A percentile compares a stretch with the other conserved stretches of the same genome.
Evolutionary conservation across 1,140 invertebrate species (phyloP).

Genomic region (Brachionus plicatilis): DNA sequence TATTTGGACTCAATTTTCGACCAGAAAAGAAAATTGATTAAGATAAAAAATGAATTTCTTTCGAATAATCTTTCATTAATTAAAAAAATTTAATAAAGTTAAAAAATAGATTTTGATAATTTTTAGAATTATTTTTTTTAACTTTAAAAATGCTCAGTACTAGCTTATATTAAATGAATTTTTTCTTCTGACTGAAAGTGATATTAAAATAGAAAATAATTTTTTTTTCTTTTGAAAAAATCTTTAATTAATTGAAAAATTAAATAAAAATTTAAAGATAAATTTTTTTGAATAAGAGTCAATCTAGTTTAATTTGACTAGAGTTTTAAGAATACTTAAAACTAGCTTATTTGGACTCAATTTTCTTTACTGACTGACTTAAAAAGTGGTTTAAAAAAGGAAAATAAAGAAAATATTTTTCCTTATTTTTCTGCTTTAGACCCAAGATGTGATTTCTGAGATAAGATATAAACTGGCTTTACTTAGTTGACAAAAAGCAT

Average conservation of each 20-base stretch:
- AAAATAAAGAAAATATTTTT: not conserved
- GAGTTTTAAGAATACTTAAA: not conserved
- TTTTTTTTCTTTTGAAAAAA: not conserved
- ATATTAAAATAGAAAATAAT: not conserved
- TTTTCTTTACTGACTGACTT: not conserved
- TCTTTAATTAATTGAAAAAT: not conserved
- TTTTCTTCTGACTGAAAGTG: too few species aligned
- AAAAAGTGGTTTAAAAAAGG: not conserved
- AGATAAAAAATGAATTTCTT: too few species aligned
- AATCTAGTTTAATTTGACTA: not conserved
- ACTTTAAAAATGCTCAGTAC: too few species aligned
- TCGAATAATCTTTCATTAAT: too few species aligned
- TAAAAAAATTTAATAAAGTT: too few species aligned
- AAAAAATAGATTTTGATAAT: too few species aligned
- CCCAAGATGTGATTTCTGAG: not conserved
- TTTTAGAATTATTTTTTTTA: too few species aligned
- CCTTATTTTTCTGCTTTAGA: not conserved
- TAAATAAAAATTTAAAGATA: too few species aligned
- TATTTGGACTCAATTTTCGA: too few species aligned
- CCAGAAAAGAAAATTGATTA: too few species aligned
- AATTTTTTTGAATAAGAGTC: not conserved
- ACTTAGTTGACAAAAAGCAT: not conserved
- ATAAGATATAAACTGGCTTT: not conserved
- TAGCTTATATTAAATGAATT: not conserved
- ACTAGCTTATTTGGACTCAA: not conserved